Conservation (phyloP, 2,888 invertebrate species). For the Eristalis tenax region DNA sequence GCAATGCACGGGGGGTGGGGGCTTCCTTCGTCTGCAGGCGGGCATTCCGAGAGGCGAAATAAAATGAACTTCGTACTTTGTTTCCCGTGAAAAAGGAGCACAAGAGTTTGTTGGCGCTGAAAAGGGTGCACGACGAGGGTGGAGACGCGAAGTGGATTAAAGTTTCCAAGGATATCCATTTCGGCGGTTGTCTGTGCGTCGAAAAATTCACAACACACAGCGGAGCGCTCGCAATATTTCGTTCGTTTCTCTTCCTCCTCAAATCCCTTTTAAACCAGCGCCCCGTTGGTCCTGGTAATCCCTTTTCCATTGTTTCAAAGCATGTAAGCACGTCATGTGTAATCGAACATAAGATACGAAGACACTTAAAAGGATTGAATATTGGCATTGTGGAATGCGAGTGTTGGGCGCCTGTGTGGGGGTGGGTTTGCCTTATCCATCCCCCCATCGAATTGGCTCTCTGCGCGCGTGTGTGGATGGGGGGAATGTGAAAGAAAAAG, state of each 20-base stretch:
- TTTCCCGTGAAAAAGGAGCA: not conserved
- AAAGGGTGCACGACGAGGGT: not conserved
- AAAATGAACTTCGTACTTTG: slow-evolving; percentile 57
- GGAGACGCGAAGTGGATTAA: slow-evolving; percentile 39
- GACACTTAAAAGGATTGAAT: slow-evolving; percentile 71
- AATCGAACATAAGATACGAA: slow-evolving; percentile 67
- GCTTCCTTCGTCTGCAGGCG: slow-evolving; percentile 11
- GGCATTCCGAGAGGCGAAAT: slow-evolving; percentile 20
- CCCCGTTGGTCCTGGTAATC: slow-evolving; percentile 21
- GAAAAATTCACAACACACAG: not conserved
- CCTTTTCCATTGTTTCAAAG: slow-evolving; percentile 66
- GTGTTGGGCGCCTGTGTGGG: not conserved
- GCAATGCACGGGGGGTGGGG: not conserved
- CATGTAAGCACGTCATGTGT: slow-evolving; percentile 67
- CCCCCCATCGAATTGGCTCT: slow-evolving; percentile 6
- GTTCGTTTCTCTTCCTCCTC: slow-evolving; percentile 32
- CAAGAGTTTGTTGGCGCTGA: not conserved
- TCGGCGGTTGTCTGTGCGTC: slow-evolving; percentile 2
- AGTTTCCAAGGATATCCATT: slow-evolving; percentile 58
- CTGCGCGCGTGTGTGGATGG: not conserved
- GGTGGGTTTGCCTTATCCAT: slow-evolving; percentile 12
- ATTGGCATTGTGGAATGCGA: slow-evolving; percentile 48
- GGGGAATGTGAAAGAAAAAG: slow-evolving; percentile 19
- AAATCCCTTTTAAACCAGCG: not conserved
- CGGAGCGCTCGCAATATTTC: slow-evolving; percentile 56